Evolutionary conservation across 2,113 vertebrate species (phyloP).

Genomic region (Rynchops niger): DNA sequence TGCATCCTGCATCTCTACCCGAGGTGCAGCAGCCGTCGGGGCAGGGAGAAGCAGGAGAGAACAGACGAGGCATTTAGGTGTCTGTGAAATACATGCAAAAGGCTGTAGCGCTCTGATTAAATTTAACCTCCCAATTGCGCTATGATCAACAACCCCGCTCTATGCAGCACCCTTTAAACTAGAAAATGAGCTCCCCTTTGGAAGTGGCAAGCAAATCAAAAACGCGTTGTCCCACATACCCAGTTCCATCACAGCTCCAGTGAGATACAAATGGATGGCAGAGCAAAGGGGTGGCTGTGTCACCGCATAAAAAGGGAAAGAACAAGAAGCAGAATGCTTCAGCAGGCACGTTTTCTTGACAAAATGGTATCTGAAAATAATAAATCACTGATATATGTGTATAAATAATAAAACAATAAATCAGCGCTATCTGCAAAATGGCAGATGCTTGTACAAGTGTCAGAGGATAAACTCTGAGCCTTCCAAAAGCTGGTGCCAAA

Average conservation of each 20-base stretch:
- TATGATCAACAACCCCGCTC: accelerated
- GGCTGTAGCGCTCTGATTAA: neutral
- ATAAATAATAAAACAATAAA: neutral
- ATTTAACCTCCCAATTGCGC: neutral
- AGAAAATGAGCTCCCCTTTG: neutral
- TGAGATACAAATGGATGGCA: neutral
- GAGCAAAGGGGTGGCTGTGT: neutral
- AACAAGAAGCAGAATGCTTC: neutral
- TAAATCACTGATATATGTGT: neutral
- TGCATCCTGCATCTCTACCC: accelerated
- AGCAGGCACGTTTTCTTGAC: neutral
- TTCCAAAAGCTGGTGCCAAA: neutral
- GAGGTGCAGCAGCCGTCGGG: neutral
- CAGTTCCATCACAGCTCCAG: neutral
- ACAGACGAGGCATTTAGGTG: neutral
- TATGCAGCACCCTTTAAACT: neutral
- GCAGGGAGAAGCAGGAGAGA: neutral
- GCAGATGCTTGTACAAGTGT: neutral
- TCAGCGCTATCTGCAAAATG: neutral
- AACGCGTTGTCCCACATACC: neutral
- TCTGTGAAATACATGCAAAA: neutral
- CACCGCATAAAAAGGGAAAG: neutral
- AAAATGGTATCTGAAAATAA: neutral
- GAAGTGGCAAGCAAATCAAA: neutral
- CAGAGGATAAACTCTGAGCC: neutral